These are phyloP conservation scores for Oryzias woworae DNA, from an alignment of 2,113 vertebrate genomes.

Conservation along the genomic window DNA sequence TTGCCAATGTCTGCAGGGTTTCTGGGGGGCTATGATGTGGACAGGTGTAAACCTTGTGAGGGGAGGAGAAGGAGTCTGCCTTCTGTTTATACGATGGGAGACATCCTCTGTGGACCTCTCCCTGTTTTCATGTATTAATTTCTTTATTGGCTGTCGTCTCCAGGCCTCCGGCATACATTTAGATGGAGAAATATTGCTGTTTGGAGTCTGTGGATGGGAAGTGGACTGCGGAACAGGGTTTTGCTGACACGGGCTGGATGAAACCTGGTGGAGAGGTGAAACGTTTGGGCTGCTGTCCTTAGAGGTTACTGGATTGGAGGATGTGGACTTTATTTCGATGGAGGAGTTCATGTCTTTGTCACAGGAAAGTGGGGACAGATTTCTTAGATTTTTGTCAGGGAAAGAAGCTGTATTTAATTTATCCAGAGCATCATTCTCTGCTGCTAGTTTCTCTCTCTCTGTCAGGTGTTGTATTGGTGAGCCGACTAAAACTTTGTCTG, in stretches of 20 bases:
- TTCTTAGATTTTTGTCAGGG: constrained; percentile 19
- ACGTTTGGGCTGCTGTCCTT: constrained; percentile 9
- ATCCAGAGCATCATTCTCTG: constrained; percentile 15
- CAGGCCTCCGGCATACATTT: constrained; percentile 25
- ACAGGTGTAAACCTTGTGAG: constrained; percentile 74
- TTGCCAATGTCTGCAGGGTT: constrained; percentile 65
- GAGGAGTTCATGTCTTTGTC: constrained; percentile 17
- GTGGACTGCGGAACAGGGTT: constrained; percentile 17
- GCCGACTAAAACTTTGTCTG: constrained; percentile 11
- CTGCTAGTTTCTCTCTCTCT: constrained; percentile 20
- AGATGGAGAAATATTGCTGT: constrained; percentile 24
- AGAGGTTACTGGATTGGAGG: constrained; percentile 27
- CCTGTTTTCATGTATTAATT: constrained; percentile 36
- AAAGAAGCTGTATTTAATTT: constrained; percentile 10
- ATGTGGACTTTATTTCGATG: constrained; percentile 21
- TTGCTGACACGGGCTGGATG: constrained; percentile 28
- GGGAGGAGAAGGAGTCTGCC: constrained; percentile 64
- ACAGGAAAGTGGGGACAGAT: not conserved
- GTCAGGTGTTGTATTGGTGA: constrained; percentile 26
- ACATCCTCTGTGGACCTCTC: constrained; percentile 45
- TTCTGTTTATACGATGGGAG: constrained; percentile 50
- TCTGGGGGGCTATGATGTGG: constrained; percentile 70
- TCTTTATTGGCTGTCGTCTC: constrained; percentile 30
- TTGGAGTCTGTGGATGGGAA: constrained; percentile 19
- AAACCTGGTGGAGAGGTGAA: constrained; percentile 16